Evolutionary conservation across 2,113 vertebrate species (phyloP).

Genomic region (Sitta europaea): DNA sequence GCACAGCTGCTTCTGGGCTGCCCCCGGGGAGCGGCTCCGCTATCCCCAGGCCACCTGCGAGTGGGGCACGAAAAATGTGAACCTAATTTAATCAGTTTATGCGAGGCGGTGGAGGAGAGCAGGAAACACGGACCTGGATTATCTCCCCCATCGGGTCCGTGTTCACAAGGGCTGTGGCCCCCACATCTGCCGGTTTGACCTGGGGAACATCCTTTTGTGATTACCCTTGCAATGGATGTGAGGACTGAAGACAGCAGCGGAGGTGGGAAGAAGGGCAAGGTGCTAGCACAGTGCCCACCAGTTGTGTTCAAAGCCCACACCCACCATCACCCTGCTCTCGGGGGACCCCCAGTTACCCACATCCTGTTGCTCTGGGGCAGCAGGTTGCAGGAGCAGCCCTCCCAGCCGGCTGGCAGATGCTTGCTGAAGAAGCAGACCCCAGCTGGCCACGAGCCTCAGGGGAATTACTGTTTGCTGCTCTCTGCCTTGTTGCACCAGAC

Average conservation of each 20-base stretch:
- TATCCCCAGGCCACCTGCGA: neutral
- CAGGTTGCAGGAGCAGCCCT: neutral
- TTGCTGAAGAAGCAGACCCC: neutral
- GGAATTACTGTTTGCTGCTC: slow-evolving; percentile 6
- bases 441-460: neutral
- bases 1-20: neutral
- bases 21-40: neutral
- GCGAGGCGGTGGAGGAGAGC: neutral
- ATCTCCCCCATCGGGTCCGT: fast-evolving
- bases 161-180: neutral
- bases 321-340: fast-evolving
- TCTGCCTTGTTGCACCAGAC: neutral
- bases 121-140: slow-evolving; percentile 12
- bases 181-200: neutral
- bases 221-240: neutral
- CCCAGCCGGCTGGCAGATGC: slow-evolving; percentile 1
- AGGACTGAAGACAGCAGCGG: neutral
- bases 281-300: neutral
- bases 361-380: neutral
- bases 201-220: neutral
- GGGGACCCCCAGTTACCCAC: neutral
- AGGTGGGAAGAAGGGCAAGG: neutral
- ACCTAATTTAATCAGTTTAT: slow-evolving; percentile 5
- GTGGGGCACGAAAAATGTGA: neutral
- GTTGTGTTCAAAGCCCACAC: neutral